phyloP scores from a whole-genome alignment of 2,113 vertebrate genomes.

The Microcebus ravelobensis region DNA sequence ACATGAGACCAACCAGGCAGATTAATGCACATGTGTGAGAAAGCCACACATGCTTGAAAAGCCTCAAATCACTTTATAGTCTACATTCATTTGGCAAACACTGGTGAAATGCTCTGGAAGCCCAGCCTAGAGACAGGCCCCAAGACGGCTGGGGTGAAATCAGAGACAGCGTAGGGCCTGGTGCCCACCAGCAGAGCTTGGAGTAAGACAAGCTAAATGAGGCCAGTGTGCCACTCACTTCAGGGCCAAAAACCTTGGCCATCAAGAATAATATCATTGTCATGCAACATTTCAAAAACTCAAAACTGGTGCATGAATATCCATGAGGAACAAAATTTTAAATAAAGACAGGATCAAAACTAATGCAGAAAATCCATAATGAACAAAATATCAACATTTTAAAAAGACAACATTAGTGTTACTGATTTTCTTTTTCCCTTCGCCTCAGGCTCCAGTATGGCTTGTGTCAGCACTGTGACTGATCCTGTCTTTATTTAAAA shows the following conservation, averaged over 20 bases:
- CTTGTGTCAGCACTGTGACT: background rate
- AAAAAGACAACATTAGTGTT: background rate
- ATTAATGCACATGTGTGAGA: background rate
- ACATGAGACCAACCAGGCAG: background rate
- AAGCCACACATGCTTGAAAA: background rate
- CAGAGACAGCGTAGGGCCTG: background rate
- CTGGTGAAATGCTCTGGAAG: background rate
- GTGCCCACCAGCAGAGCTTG: background rate
- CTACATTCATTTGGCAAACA: background rate
- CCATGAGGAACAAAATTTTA: background rate
- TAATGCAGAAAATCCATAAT: background rate
- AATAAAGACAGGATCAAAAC: background rate
- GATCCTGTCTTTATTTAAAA: background rate
- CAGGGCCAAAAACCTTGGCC: background rate
- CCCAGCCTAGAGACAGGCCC: too few relatives aligned
- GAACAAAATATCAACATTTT: background rate
- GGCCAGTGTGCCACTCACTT: background rate
- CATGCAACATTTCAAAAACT: background rate
- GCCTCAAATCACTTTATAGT: background rate
- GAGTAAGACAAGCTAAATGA: background rate
- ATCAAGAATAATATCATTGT: background rate
- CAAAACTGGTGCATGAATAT: background rate
- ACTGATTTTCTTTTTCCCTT: background rate
- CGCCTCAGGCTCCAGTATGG: background rate
- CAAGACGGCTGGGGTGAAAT: background rate